Conservation (phyloP, 1,140 invertebrate species). For the Drosophila triauraria region DNA sequence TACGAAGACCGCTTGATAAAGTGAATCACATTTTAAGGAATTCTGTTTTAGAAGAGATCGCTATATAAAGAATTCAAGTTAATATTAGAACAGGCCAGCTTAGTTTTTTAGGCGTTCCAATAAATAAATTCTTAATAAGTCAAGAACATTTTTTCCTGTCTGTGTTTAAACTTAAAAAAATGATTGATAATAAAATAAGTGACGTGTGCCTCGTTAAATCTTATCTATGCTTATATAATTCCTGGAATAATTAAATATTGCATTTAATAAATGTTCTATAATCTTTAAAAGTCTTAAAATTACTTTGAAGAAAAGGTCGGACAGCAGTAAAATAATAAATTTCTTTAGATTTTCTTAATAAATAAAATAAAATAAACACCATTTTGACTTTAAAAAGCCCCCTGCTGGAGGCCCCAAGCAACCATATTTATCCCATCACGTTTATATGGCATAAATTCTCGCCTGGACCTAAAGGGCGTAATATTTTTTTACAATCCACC, state of each 20-base stretch:
- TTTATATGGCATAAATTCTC: conserved; percentile 34
- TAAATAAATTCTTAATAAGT: background rate
- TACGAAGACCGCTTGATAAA: conserved; percentile 9
- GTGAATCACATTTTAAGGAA: conserved; percentile 6
- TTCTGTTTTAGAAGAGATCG: background rate
- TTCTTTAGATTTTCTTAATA: background rate
- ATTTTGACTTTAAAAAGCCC: background rate
- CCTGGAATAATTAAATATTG: too few species aligned
- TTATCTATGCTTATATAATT: background rate
- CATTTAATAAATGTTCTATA: too few species aligned
- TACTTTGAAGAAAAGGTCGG: background rate
- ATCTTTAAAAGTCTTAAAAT: background rate
- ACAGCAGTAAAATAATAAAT: background rate
- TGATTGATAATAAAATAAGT: background rate
- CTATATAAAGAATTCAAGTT: background rate
- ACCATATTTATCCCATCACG: conserved; percentile 11
- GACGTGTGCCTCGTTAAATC: background rate
- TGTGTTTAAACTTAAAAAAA: background rate
- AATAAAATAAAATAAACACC: background rate
- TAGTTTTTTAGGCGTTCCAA: background rate
- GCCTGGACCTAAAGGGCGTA: conserved; percentile 30
- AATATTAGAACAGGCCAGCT: background rate
- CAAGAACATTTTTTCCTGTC: background rate
- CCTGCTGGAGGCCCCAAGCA: background rate
- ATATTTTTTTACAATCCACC: conserved; percentile 41